Evolutionary conservation across 2,113 vertebrate species (phyloP).

Genomic region (Cyphomyrus discorhynchus): DNA sequence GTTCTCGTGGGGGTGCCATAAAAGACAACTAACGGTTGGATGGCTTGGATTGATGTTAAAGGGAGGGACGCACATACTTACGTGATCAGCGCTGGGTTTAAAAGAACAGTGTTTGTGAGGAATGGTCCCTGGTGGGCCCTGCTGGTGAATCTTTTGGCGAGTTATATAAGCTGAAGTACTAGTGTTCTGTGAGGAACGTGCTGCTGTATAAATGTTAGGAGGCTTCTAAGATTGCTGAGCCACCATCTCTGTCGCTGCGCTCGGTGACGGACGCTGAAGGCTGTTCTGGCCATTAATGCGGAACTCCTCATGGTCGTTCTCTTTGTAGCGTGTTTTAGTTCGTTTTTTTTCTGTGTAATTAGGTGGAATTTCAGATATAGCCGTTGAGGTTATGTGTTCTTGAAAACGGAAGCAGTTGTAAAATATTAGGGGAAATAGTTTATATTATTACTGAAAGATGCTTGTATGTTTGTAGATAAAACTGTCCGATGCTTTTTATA

Average conservation of each 20-base stretch:
- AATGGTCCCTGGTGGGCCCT: not conserved
- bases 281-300: not conserved
- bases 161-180: not conserved
- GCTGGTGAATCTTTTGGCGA: not conserved
- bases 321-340: not conserved
- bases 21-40: not conserved
- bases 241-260: not conserved
- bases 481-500: conserved; percentile 1
- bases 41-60: not conserved
- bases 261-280: not conserved
- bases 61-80: not conserved
- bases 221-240: not conserved
- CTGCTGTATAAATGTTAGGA: not conserved
- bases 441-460: conserved; percentile 9
- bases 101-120: not conserved
- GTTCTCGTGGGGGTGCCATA: not conserved
- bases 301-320: not conserved
- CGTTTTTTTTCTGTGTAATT: not conserved
- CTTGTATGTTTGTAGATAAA: conserved; percentile 10
- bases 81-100: not conserved
- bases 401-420: not conserved
- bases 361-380: not conserved
- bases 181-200: not conserved
- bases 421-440: conserved; percentile 11
- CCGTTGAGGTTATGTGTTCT: not conserved